phyloP scores from a whole-genome alignment of 2,888 invertebrate genomes.

The Bimastos eiseni region DNA sequence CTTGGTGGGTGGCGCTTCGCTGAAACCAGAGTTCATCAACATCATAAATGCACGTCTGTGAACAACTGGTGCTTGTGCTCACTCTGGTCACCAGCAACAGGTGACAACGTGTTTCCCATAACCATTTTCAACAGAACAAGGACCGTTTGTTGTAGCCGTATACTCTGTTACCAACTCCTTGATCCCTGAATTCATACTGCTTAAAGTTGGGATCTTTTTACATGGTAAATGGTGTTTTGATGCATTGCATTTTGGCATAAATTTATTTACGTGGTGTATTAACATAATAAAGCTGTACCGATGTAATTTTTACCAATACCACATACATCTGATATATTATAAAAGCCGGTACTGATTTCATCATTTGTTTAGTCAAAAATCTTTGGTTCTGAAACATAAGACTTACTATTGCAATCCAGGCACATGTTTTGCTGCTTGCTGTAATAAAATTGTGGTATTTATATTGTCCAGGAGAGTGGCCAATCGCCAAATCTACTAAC shows the following conservation, averaged over 20 bases:
- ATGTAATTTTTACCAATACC: too few relatives aligned
- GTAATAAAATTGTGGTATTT: too few relatives aligned
- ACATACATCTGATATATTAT: too few relatives aligned
- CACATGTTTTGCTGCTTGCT: too few relatives aligned
- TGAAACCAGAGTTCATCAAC: slow-evolving; percentile 94
- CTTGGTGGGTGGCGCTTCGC: slow-evolving; percentile 95
- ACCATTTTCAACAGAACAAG: neutral
- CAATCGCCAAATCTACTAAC: too few relatives aligned
- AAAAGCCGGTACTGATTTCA: too few relatives aligned
- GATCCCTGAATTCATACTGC: neutral
- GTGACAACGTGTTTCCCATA: neutral
- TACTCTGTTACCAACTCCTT: neutral
- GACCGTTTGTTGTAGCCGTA: neutral
- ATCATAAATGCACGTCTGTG: slow-evolving; percentile 74
- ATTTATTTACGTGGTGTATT: neutral
- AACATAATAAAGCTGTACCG: too few relatives aligned
- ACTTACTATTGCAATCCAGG: too few relatives aligned
- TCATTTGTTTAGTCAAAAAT: too few relatives aligned
- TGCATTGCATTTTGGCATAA: neutral
- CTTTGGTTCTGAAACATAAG: too few relatives aligned
- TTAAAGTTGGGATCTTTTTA: neutral
- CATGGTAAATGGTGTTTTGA: neutral
- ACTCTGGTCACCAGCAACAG: neutral
- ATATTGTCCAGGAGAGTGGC: too few relatives aligned
- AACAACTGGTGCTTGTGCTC: neutral